Evolutionary conservation across 2,113 vertebrate genomes (phyloP), one percentile per base, ranked within the genome.

Genomic region (Motacilla tschutschensis): DNA sequence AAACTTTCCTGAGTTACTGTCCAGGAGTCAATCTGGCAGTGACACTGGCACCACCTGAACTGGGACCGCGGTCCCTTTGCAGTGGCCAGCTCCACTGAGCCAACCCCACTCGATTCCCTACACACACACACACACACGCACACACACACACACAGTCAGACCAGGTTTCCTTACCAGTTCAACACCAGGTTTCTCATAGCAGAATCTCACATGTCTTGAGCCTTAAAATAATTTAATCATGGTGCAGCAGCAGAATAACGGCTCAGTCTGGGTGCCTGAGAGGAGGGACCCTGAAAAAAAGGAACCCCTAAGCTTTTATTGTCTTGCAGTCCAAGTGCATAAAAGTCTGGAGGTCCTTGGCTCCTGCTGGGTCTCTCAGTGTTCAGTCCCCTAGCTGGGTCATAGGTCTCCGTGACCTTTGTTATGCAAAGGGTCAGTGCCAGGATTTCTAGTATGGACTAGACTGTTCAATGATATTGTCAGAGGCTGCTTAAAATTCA

Each of bases 21-120:
- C 6, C 14, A 18, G 41, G 25, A 48, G 9, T 25, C 12, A 8
- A 35, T 28, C 35, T 48, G 50, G 26, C 17, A 33, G 31, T 35
- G 14, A 22, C 41, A 14, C 24, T 31, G 0, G 0, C 24, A 47
- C 7, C 25, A 7, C 35, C 9, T 41, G 35, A 35, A 25, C 17
- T 41, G 35, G 11, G 14, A 26, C 25, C 0, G 0, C 26, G 35
- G 3, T 3, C 10, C 14, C 35, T 70, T 36, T 3, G 2, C 19
- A 8, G 17, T 8, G 24, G 9, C 18, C 63, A 51, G 28, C 10
- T 28, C n/a, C 71, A 20, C 18, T 29, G 22, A 51, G 9, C 17
- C 54, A 35, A 3, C 4, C 14, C 7, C 20, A 9, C 31, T 25
- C 0, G 0, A 26, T 13, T 46, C 46, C 62, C 38, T 51, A 15